These are phyloP conservation scores for Ameiurus melas DNA, from an alignment of 2,113 vertebrate genomes.

Conservation along the genomic window DNA sequence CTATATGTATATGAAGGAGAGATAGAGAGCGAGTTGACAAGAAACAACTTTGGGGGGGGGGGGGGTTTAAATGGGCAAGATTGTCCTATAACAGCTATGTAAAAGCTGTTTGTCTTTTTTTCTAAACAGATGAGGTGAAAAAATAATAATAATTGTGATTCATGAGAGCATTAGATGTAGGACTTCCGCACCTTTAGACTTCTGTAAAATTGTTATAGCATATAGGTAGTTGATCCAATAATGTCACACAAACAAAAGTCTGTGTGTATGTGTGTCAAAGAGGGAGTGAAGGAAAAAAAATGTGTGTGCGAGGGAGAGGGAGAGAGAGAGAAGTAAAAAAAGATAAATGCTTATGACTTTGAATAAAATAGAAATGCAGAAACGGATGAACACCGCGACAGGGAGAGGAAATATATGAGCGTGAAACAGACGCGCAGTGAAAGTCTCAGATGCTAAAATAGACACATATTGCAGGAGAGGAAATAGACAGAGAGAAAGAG, in stretches of 20 bases:
- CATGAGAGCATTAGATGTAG: not conserved
- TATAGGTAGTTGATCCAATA: not conserved
- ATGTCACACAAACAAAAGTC: not conserved
- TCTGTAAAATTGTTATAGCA: not conserved
- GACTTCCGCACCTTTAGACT: too few relatives aligned
- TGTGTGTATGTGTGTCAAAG: slow-evolving; percentile 10
- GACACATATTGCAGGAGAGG: slow-evolving; percentile 23
- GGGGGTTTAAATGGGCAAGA: not conserved
- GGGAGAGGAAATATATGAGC: slow-evolving; percentile 32
- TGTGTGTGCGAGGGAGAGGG: slow-evolving; percentile 5
- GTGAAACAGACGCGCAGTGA: slow-evolving; percentile 55
- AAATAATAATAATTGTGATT: not conserved
- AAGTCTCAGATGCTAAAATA: slow-evolving; percentile 44
- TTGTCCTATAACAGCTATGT: not conserved
- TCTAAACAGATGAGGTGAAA: not conserved
- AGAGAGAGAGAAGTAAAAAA: slow-evolving; percentile 44
- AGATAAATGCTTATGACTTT: not conserved
- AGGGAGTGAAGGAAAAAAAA: slow-evolving; percentile 49
- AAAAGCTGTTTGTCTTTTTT: not conserved
- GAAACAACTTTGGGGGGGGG: not conserved
- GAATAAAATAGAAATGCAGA: not conserved
- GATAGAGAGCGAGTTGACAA: slow-evolving; percentile 4
- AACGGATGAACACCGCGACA: slow-evolving; percentile 30
- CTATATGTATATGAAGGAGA: slow-evolving; percentile 20
- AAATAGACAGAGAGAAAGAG: slow-evolving; percentile 43